Evolutionary conservation across 1,140 invertebrate genomes (phyloP), one percentile per base, ranked within the genome.

Genomic region (Bombus sylvicola): DNA sequence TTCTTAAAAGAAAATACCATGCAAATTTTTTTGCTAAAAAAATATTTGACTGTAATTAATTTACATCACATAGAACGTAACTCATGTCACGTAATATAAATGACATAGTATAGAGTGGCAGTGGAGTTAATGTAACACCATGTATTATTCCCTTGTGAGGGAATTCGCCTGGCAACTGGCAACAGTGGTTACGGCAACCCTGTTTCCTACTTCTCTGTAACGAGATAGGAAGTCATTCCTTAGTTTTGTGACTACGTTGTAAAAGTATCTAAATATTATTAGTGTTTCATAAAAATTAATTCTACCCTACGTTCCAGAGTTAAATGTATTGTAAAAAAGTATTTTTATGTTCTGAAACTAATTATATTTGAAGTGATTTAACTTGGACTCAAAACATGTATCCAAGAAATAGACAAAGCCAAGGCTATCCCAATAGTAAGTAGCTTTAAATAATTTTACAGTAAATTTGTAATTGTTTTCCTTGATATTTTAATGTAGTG

Each of bases 371-470:
- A 57, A 80, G 39, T 37, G 12, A n/a, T 80, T 41, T 28, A 47
- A 59, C 28, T 43, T 28, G 53, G 1, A 47, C 41, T 15, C 10
- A 18, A 53, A 90, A 85, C 31, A 94, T 94, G 93, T 93, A 91
- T 71, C 89, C 92, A 3, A 92, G 92, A 84, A 93, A 87, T 81
- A 92, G 92, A 74, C 91, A 89, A 85, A 92, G 66, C 72, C 92
- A 93, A 86, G 88, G 80, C 86, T 94, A 91, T 72, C 53, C 81
- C n/a, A 91, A 89, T 73, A 88, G 93, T 94, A 88, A 83, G 83
- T 81, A n/a, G 37, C 28, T 66, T 37, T 22, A 62, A 18, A 34
- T 57, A 15, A 25, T 79, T 41, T 76, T 31, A 76, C 13, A 47
- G 3, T 9, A 18, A 59, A 59, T 28, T 10, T 39, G 28, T 28